These are phyloP conservation scores for Dioctria linearis DNA, from an alignment of 2,888 invertebrate species.

Conservation along the genomic window DNA sequence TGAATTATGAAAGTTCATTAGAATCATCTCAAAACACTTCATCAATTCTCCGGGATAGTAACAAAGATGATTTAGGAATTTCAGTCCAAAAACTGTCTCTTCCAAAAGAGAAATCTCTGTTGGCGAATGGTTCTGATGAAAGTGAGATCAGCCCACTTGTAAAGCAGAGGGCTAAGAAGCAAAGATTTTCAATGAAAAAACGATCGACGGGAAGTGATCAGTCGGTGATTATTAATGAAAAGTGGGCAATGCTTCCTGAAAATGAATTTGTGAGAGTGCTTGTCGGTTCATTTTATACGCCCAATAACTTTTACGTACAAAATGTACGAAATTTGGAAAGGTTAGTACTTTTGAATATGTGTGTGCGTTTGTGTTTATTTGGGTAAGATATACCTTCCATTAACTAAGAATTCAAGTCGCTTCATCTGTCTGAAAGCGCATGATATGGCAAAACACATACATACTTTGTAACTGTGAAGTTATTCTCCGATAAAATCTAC, in stretches of 20 bases:
- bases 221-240: conserved; percentile 35
- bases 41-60: not conserved
- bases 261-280: conserved; percentile 45
- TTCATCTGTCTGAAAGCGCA: no score
- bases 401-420: no score
- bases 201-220: not conserved
- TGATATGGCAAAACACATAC: no score
- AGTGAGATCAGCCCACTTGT: conserved; percentile 6
- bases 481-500: no score
- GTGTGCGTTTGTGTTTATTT: not conserved
- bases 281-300: conserved; percentile 54
- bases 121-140: not conserved
- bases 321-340: conserved; percentile 37
- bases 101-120: not conserved
- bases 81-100: not conserved
- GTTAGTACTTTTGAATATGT: conserved; percentile 39
- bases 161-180: not conserved
- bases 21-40: not conserved
- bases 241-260: conserved; percentile 52
- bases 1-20: conserved; percentile 1
- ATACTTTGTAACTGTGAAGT: no score
- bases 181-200: not conserved
- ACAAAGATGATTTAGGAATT: not conserved
- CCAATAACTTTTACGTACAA: conserved; percentile 56
- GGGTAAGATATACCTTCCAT: no score